phyloP scores from a whole-genome alignment of 1,140 invertebrate species.

The Nixonia krombeini region DNA sequence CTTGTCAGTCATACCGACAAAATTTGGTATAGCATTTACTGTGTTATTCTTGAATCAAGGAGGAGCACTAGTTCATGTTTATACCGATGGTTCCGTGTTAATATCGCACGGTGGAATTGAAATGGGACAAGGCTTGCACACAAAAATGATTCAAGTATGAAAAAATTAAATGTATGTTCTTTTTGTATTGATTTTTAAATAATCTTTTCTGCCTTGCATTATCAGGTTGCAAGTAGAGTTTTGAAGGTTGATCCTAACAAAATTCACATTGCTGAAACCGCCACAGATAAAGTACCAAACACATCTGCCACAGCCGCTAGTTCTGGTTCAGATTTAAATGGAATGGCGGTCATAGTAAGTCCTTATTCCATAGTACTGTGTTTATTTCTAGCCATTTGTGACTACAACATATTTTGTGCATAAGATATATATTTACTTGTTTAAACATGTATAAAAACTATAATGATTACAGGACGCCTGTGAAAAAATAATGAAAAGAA shows the following conservation, averaged over 20 bases:
- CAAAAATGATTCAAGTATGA: constrained; percentile 91
- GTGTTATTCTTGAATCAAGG: constrained; percentile 88
- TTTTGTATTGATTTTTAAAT: not conserved
- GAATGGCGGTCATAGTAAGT: constrained; percentile 90
- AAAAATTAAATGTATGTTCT: not conserved
- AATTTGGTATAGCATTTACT: constrained; percentile 91
- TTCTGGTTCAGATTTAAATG: constrained; percentile 92
- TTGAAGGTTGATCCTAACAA: constrained; percentile 82
- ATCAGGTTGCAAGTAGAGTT: constrained; percentile 78
- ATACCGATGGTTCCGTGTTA: constrained; percentile 92
- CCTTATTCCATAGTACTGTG: not conserved
- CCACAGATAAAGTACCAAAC: constrained; percentile 96
- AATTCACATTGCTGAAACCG: constrained; percentile 91
- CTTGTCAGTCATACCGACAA: constrained; percentile 88
- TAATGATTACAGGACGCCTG: constrained; percentile 81
- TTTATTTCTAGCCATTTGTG: not conserved
- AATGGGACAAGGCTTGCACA: constrained; percentile 97
- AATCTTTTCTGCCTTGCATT: constrained; percentile 2
- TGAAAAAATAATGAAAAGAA: constrained; percentile 80
- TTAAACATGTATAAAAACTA: not conserved
- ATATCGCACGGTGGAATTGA: constrained; percentile 93
- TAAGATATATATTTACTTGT: constrained; percentile 5
- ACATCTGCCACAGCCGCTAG: constrained; percentile 94
- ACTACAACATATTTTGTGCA: constrained; percentile 5
- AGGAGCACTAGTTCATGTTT: constrained; percentile 91